These are phyloP conservation scores for Danio aesculapii DNA, from an alignment of 2,797 vertebrate species.

Conservation along the genomic window DNA sequence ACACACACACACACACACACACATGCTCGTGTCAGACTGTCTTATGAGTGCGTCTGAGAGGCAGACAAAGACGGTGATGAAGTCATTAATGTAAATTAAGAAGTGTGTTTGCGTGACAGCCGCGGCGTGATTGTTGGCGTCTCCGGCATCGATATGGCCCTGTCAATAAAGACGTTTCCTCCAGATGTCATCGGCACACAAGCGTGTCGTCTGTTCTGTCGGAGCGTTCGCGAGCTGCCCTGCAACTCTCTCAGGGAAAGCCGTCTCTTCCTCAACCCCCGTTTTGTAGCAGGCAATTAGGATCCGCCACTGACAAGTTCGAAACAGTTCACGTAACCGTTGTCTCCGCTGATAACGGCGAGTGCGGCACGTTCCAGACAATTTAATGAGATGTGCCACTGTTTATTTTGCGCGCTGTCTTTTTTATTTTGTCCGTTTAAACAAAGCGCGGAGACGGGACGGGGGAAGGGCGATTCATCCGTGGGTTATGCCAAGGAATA, in stretches of 20 bases:
- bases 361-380: slow-evolving; percentile 82
- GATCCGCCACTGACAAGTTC: slow-evolving; percentile 87
- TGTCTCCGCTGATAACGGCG: slow-evolving; percentile 86
- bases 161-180: slow-evolving; percentile 89
- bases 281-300: slow-evolving; percentile 85
- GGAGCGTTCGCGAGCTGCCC: slow-evolving; percentile 81
- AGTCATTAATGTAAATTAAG: slow-evolving; percentile 86
- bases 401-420: slow-evolving; percentile 83
- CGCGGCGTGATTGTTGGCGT: slow-evolving; percentile 66
- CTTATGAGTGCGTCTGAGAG: slow-evolving; percentile 35
- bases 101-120: slow-evolving; percentile 77
- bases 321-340: slow-evolving; percentile 87
- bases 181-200: slow-evolving; percentile 86
- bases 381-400: slow-evolving; percentile 85
- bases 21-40: background rate
- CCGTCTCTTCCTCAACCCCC: slow-evolving; percentile 85
- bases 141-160: slow-evolving; percentile 79
- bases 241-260: slow-evolving; percentile 85
- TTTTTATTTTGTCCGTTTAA: slow-evolving; percentile 69
- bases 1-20: background rate
- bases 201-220: slow-evolving; percentile 84
- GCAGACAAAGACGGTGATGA: slow-evolving; percentile 77
- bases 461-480: slow-evolving; percentile 66
- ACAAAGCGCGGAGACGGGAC: slow-evolving; percentile 43
- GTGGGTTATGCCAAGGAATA: slow-evolving; percentile 66